A percentile compares a stretch with the other conserved stretches of the same genome.
phyloP scores from a whole-genome alignment of 2,113 vertebrate species.

The Rhea americana region DNA sequence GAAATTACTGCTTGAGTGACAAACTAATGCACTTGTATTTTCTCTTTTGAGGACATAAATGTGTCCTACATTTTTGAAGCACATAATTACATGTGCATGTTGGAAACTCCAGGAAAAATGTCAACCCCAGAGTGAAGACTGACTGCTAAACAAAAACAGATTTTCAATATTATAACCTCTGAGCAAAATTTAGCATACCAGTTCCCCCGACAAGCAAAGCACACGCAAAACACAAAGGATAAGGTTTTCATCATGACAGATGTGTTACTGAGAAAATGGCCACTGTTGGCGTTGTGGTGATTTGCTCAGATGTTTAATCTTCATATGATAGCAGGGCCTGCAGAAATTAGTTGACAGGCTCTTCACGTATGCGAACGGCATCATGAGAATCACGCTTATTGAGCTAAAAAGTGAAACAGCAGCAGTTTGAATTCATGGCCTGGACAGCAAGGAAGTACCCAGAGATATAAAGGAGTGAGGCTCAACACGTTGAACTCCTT shows the following conservation, averaged over 20 bases:
- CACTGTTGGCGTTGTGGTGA: conserved; percentile 19
- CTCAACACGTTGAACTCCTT: background rate
- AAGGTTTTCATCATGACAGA: conserved; percentile 51
- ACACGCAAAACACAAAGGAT: conserved; percentile 7
- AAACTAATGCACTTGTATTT: background rate
- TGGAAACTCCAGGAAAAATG: conserved; percentile 2
- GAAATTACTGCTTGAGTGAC: background rate
- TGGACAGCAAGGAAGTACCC: background rate
- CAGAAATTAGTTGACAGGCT: background rate
- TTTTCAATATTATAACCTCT: conserved; percentile 7
- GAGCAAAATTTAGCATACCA: conserved; percentile 31
- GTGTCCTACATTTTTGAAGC: background rate
- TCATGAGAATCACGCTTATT: rapidly evolving
- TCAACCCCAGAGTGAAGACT: conserved; percentile 7
- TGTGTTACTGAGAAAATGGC: conserved; percentile 31
- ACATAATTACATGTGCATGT: background rate
- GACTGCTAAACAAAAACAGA: conserved; percentile 16
- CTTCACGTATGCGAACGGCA: background rate
- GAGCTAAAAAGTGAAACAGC: background rate
- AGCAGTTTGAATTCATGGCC: background rate
- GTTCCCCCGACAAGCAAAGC: conserved; percentile 20
- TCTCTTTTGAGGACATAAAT: background rate
- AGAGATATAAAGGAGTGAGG: background rate
- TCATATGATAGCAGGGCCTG: background rate
- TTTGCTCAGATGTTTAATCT: conserved; percentile 48